Conservation (phyloP, 2,113 vertebrate genomes). For the Garra rufa region DNA sequence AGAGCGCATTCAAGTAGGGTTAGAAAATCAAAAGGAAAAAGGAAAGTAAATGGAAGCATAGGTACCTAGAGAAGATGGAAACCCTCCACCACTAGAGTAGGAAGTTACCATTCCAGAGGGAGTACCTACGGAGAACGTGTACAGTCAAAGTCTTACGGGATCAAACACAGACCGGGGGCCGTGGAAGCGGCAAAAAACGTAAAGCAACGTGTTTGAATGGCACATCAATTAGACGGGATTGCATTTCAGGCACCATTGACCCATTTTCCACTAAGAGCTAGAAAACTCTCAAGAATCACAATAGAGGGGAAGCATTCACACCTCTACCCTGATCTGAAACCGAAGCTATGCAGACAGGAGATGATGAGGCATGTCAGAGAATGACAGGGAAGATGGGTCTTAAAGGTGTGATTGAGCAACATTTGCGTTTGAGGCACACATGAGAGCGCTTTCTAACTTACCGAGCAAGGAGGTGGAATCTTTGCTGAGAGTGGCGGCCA, state of each 20-base stretch:
- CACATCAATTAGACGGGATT: constrained; percentile 37
- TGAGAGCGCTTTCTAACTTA: constrained; percentile 62
- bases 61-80: constrained; percentile 79
- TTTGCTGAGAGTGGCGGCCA: constrained; percentile 89
- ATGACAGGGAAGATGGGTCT: constrained; percentile 25
- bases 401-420: constrained; percentile 10
- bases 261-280: constrained; percentile 29
- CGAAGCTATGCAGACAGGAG: constrained; percentile 7
- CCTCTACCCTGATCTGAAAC: constrained; percentile 39
- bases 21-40: constrained; percentile 35
- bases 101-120: constrained; percentile 77
- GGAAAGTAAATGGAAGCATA: constrained; percentile 48
- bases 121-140: constrained; percentile 70
- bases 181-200: constrained; percentile 19
- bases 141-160: constrained; percentile 49
- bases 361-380: constrained; percentile 34
- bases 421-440: not conserved
- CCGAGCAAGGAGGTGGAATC: constrained; percentile 92
- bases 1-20: constrained; percentile 40
- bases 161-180: constrained; percentile 43
- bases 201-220: constrained; percentile 25
- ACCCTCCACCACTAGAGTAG: constrained; percentile 78
- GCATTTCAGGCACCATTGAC: constrained; percentile 28
- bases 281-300: constrained; percentile 32
- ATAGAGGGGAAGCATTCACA: constrained; percentile 34